Percentiles rank a stretch among this genome's conserved stretches.
These are phyloP conservation scores for Aegithalos caudatus DNA, from an alignment of 2,113 vertebrate species.

Conservation along the genomic window DNA sequence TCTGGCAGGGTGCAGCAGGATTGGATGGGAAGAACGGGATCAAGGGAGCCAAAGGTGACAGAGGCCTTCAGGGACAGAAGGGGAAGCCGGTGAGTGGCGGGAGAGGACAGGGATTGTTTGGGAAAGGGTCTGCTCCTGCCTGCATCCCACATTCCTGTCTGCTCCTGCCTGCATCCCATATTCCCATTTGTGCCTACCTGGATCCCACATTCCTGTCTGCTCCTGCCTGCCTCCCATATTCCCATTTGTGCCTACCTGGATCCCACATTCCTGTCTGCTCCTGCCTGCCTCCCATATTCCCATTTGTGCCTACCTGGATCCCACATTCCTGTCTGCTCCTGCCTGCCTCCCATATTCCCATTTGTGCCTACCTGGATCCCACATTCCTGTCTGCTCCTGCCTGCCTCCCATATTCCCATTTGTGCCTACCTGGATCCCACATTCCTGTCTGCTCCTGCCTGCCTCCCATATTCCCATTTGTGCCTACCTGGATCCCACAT, in stretches of 20 bases:
- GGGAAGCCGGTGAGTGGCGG: slow-evolving; percentile 71
- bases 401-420: too few relatives aligned
- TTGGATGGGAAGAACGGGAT: slow-evolving; percentile 76
- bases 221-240: too few relatives aligned
- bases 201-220: not conserved
- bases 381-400: not conserved
- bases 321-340: not conserved
- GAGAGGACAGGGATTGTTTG: accelerated
- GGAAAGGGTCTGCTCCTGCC: not conserved
- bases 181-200: not conserved
- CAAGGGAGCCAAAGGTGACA: slow-evolving; percentile 83
- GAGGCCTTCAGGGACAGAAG: slow-evolving; percentile 77
- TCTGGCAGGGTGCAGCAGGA: slow-evolving; percentile 79
- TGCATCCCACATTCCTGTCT: too few relatives aligned
- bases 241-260: not conserved
- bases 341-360: too few relatives aligned
- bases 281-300: too few relatives aligned
- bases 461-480: too few relatives aligned
- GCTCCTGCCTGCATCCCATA: not conserved
- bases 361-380: not conserved
- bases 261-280: not conserved
- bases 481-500: not conserved
- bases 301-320: too few relatives aligned
- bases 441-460: not conserved
- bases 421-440: not conserved